phyloP scores from a whole-genome alignment of 2,888 invertebrate genomes.

The Ecliptopera silaceata region DNA sequence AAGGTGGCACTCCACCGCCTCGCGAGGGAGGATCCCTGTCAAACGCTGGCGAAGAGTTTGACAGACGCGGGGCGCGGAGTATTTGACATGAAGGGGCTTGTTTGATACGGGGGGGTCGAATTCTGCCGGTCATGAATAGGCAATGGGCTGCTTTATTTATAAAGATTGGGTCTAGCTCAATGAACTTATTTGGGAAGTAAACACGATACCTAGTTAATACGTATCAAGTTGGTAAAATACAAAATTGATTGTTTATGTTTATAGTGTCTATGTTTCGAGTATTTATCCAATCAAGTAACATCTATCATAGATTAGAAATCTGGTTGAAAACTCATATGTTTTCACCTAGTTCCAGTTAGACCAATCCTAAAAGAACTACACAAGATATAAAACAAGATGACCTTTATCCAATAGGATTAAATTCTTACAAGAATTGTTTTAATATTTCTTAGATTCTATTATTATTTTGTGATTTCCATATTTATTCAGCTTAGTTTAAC shows the following conservation, averaged over 20 bases:
- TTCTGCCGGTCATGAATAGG: conserved; percentile 83
- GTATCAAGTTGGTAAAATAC: too few relatives aligned
- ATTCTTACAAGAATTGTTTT: neutral
- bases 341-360: neutral
- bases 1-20: conserved; percentile 76
- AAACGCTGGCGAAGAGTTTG: conserved; percentile 83
- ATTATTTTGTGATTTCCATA: neutral
- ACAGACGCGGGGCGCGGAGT: conserved; percentile 83
- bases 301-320: neutral
- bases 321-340: too few relatives aligned
- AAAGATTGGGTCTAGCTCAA: conserved; percentile 77
- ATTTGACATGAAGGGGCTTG: conserved; percentile 84
- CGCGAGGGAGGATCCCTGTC: conserved; percentile 82
- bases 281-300: too few relatives aligned
- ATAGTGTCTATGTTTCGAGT: neutral
- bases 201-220: neutral
- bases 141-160: conserved; percentile 83
- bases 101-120: conserved; percentile 79
- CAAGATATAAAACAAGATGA: too few relatives aligned
- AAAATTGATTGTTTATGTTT: neutral
- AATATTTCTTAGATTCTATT: neutral
- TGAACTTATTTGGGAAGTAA: conserved; percentile 61
- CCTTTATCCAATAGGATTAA: conserved; percentile 1
- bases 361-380: neutral
- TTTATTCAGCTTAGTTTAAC: conserved; percentile 26